These are phyloP conservation scores for Nomada ruficornis DNA, from an alignment of 2,888 invertebrate genomes.

Conservation along the genomic window DNA sequence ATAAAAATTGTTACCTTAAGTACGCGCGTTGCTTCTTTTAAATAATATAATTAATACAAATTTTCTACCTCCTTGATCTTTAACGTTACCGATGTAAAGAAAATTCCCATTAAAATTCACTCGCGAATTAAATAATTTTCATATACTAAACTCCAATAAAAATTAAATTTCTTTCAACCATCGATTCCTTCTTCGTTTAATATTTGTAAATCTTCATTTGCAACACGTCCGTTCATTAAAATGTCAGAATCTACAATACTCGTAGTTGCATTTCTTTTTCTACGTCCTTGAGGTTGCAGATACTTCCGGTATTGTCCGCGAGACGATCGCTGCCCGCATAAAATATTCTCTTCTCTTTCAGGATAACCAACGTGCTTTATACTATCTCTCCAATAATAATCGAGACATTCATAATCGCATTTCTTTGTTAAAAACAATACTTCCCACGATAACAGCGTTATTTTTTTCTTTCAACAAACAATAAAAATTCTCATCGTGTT, in stretches of 20 bases:
- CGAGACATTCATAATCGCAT: conserved; percentile 7
- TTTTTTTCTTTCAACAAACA: conserved; percentile 36
- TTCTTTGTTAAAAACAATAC: conserved; percentile 35
- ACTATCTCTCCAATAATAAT: conserved; percentile 12
- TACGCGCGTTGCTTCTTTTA: neutral
- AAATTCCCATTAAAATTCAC: neutral
- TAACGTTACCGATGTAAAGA: neutral
- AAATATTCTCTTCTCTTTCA: conserved; percentile 12
- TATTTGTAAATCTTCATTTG: neutral
- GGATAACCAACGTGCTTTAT: conserved; percentile 30
- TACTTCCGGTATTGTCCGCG: conserved; percentile 26
- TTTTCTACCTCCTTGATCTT: neutral
- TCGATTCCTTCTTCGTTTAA: neutral
- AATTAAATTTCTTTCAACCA: neutral
- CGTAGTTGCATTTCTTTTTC: neutral
- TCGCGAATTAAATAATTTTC: neutral
- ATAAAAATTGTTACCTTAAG: conserved; percentile 7
- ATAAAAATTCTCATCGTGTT: conserved; percentile 25
- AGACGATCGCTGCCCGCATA: conserved; percentile 24
- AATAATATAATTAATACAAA: neutral
- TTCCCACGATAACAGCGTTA: conserved; percentile 7
- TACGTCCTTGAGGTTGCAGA: neutral
- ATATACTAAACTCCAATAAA: neutral
- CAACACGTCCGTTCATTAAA: neutral
- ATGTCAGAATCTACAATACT: conserved; percentile 5